Percentiles rank a stretch among this genome's conserved stretches.
Conservation (phyloP, 1,140 invertebrate species). For the Cyphomyrmex costatus region DNA sequence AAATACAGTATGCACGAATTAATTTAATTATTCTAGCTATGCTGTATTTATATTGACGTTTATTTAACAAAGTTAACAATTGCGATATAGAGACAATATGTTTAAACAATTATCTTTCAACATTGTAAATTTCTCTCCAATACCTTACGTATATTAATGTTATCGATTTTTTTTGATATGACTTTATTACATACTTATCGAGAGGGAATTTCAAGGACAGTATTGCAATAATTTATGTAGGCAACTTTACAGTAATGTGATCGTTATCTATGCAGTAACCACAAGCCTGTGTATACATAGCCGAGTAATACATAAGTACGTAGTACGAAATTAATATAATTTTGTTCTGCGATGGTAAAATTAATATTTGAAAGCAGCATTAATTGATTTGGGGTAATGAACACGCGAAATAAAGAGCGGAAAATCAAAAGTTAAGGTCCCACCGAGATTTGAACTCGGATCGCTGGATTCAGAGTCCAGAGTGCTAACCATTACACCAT, state of each 20-base stretch:
- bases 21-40: neutral
- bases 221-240: constrained; percentile 12
- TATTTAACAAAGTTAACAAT: neutral
- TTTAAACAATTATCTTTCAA: neutral
- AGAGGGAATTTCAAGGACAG: neutral
- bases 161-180: constrained; percentile 17
- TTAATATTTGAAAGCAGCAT: neutral
- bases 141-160: neutral
- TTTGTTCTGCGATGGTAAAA: neutral
- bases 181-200: neutral
- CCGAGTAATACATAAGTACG: neutral
- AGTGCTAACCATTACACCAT: constrained; percentile 97
- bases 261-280: neutral
- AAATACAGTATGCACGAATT: neutral
- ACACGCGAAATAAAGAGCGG: neutral
- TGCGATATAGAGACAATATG: neutral
- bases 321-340: neutral
- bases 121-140: neutral
- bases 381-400: neutral
- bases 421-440: constrained; percentile 88
- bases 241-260: neutral
- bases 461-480: constrained; percentile 97
- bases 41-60: neutral
- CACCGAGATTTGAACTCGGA: constrained; percentile 95
- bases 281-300: neutral